phyloP scores from a whole-genome alignment of 2,113 vertebrate genomes.

The Okapia johnstoni region DNA sequence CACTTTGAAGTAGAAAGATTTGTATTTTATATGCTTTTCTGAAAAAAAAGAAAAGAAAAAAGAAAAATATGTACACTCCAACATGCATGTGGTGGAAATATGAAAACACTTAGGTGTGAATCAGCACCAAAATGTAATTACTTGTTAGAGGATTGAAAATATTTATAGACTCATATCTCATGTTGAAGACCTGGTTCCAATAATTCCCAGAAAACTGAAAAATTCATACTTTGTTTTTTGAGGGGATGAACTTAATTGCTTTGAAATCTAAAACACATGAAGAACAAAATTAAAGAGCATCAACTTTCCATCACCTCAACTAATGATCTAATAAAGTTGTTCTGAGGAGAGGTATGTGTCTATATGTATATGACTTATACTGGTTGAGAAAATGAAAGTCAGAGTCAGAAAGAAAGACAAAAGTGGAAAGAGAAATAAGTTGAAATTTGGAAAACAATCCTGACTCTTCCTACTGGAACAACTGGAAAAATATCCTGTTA shows the following conservation, averaged over 20 bases:
- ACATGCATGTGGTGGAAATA: slow-evolving; percentile 70
- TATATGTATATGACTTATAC: not conserved
- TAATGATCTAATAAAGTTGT: slow-evolving; percentile 58
- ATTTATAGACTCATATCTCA: slow-evolving; percentile 73
- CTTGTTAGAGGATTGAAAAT: slow-evolving; percentile 65
- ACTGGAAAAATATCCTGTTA: not conserved
- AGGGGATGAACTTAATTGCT: slow-evolving; percentile 62
- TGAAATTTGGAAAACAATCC: not conserved
- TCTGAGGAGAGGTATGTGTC: no score
- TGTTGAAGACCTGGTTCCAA: slow-evolving; percentile 56
- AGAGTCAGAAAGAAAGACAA: not conserved
- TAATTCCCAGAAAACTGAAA: slow-evolving; percentile 56
- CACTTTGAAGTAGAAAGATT: slow-evolving; percentile 76
- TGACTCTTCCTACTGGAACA: not conserved
- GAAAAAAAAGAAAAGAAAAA: not conserved
- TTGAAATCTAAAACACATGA: slow-evolving; percentile 62
- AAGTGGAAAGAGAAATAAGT: not conserved
- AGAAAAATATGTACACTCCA: slow-evolving; percentile 57
- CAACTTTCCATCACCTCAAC: slow-evolving; percentile 49
- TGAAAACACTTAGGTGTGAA: slow-evolving; percentile 62
- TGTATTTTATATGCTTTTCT: slow-evolving; percentile 76
- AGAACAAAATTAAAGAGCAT: slow-evolving; percentile 66
- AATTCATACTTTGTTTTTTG: slow-evolving; percentile 61
- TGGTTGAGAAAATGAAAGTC: not conserved
- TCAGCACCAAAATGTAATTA: slow-evolving; percentile 67